These are phyloP conservation scores for Bradypodion ventrale DNA, from an alignment of 2,797 vertebrate genomes.

Conservation along the genomic window DNA sequence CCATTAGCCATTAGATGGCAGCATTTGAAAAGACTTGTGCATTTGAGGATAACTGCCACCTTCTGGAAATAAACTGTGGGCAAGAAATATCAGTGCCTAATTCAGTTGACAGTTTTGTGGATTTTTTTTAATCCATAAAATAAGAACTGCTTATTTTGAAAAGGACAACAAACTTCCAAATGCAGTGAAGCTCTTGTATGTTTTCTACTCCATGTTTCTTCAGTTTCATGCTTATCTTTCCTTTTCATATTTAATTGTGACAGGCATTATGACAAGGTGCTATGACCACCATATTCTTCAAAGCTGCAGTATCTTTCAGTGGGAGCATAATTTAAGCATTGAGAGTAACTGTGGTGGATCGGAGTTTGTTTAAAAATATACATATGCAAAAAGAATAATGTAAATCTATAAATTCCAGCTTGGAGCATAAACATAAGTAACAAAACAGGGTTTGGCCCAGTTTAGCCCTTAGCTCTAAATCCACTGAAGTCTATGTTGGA, in stretches of 20 bases:
- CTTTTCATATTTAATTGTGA: not conserved
- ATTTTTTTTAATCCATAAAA: slow-evolving; percentile 18
- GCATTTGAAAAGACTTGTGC: slow-evolving; percentile 72
- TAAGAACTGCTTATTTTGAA: not conserved
- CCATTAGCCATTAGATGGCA: slow-evolving; percentile 76
- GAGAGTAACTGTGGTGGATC: not conserved
- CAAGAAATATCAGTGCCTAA: not conserved
- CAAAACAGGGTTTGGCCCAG: slow-evolving; percentile 18
- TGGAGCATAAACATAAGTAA: slow-evolving; percentile 8
- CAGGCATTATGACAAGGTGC: not conserved
- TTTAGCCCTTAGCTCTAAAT: slow-evolving; percentile 21
- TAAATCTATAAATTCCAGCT: slow-evolving; percentile 15
- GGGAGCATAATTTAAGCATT: not conserved
- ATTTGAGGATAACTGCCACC: slow-evolving; percentile 28
- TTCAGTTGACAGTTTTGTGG: not conserved
- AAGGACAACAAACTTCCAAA: not conserved
- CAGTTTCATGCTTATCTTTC: not conserved
- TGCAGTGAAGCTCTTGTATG: not conserved
- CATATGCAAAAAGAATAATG: not conserved
- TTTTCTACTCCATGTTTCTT: not conserved
- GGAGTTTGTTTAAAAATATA: slow-evolving; percentile 1
- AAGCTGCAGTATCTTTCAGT: not conserved
- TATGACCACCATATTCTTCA: slow-evolving; percentile 8
- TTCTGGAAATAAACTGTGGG: slow-evolving; percentile 31
- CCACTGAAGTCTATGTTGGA: slow-evolving; percentile 9